Percentiles rank a stretch among this genome's conserved stretches.
Evolutionary conservation across 2,888 invertebrate genomes (phyloP).

Genomic region (Rhimphoctona megacephalus): DNA sequence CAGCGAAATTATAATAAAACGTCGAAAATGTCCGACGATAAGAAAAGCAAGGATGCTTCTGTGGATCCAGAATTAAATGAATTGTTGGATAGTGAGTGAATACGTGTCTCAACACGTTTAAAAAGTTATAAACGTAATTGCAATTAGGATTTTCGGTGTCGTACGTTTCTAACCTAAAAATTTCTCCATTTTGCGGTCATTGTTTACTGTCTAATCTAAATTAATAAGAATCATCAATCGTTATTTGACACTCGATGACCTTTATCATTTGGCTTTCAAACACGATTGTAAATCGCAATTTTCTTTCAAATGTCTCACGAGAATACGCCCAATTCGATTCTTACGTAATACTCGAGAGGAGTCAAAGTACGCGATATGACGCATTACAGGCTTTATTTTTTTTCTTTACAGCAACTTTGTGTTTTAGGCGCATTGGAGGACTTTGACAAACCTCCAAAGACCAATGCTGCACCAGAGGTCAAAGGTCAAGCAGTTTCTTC

Average conservation of each 20-base stretch:
- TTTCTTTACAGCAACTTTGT: conserved; percentile 40
- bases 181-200: neutral
- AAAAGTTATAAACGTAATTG: conserved; percentile 48
- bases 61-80: conserved; percentile 90
- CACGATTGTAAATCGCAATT: neutral
- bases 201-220: conserved; percentile 20
- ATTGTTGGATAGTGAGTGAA: conserved; percentile 90
- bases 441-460: conserved; percentile 84
- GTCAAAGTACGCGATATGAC: conserved; percentile 15
- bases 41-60: conserved; percentile 76
- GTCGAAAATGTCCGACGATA: conserved; percentile 79
- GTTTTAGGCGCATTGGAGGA: conserved; percentile 88
- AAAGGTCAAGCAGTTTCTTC: conserved; percentile 65
- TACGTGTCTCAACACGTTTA: neutral
- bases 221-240: neutral
- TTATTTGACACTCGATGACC: neutral
- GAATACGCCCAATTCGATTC: conserved; percentile 69
- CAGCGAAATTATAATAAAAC: conserved; percentile 23
- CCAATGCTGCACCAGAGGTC: conserved; percentile 68
- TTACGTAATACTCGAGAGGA: conserved; percentile 39
- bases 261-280: neutral
- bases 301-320: conserved; percentile 36
- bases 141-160: neutral
- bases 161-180: conserved; percentile 48
- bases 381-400: neutral